A percentile compares a stretch with the other conserved stretches of the same genome.
phyloP scores from a whole-genome alignment of 2,113 vertebrate genomes.

The Prinia subflava region DNA sequence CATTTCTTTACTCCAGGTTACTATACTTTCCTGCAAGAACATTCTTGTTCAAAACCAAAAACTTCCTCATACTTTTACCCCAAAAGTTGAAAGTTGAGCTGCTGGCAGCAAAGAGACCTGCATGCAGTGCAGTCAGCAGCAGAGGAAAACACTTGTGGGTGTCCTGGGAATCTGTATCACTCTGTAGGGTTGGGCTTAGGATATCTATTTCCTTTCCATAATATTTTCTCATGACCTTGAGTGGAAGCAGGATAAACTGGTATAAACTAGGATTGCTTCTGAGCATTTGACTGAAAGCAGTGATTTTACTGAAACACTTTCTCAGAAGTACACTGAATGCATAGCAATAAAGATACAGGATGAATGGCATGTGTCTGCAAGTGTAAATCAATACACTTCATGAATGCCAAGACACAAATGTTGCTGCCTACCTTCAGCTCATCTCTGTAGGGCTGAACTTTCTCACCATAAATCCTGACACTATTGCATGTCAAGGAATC shows the following conservation, averaged over 20 bases:
- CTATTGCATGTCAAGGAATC: background rate
- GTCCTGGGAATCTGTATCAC: background rate
- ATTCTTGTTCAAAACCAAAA: background rate
- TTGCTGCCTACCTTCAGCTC: background rate
- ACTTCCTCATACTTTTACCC: background rate
- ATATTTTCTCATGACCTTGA: background rate
- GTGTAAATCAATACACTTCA: background rate
- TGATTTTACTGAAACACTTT: background rate
- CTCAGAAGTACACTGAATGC: background rate
- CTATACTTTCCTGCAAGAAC: background rate
- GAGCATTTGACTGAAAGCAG: background rate
- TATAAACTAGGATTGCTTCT: background rate
- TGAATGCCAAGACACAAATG: background rate
- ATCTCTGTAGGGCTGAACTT: background rate
- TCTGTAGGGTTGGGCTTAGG: background rate
- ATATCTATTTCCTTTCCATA: background rate
- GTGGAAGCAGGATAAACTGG: background rate
- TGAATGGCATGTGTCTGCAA: background rate
- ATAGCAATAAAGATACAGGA: background rate
- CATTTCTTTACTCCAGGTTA: background rate
- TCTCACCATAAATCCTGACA: background rate
- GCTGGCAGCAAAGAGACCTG: background rate
- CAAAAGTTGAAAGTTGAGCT: background rate
- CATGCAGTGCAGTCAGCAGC: background rate
- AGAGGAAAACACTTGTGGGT: background rate